A percentile compares a stretch with the other conserved stretches of the same genome.
phyloP scores from a whole-genome alignment of 2,797 vertebrate species.

The Aythya fuligula region DNA sequence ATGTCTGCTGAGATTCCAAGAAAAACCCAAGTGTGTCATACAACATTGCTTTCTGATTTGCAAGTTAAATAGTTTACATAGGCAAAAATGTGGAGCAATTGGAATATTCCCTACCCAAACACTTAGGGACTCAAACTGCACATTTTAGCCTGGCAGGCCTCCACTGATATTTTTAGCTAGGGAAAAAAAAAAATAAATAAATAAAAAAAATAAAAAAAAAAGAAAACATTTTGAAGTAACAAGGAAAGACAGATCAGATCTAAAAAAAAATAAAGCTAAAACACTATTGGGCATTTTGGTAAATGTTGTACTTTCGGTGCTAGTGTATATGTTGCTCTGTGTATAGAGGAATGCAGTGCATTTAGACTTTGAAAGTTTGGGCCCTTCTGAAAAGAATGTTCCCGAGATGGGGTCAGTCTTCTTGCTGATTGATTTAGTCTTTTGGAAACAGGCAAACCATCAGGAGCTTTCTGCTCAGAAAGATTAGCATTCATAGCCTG shows the following conservation, averaged over 20 bases:
- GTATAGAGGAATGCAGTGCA: background rate
- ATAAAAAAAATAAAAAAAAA: background rate
- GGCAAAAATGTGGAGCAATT: conserved; percentile 69
- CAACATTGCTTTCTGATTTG: conserved; percentile 73
- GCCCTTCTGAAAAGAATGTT: conserved; percentile 20
- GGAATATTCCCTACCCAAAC: conserved; percentile 61
- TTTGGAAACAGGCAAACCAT: conserved; percentile 47
- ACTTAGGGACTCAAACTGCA: conserved; percentile 61
- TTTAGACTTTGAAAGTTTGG: background rate
- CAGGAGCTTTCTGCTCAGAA: conserved; percentile 54
- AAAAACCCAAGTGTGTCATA: conserved; percentile 72
- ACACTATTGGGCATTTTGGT: background rate
- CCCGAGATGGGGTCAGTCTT: conserved; percentile 32
- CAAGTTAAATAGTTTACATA: conserved; percentile 74
- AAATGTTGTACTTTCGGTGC: background rate
- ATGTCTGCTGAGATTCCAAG: conserved; percentile 69
- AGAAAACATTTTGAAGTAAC: conserved; percentile 22
- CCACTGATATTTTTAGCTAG: conserved; percentile 58
- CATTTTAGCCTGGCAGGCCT: conserved; percentile 67
- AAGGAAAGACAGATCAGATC: conserved; percentile 40
- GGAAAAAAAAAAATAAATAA: background rate
- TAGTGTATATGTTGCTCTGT: background rate
- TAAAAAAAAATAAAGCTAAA: background rate
- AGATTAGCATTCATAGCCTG: conserved; percentile 72
- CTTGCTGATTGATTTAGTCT: conserved; percentile 52